phyloP scores from a whole-genome alignment of 23 tunicate genomes.

The Ciona savignyi region DNA sequence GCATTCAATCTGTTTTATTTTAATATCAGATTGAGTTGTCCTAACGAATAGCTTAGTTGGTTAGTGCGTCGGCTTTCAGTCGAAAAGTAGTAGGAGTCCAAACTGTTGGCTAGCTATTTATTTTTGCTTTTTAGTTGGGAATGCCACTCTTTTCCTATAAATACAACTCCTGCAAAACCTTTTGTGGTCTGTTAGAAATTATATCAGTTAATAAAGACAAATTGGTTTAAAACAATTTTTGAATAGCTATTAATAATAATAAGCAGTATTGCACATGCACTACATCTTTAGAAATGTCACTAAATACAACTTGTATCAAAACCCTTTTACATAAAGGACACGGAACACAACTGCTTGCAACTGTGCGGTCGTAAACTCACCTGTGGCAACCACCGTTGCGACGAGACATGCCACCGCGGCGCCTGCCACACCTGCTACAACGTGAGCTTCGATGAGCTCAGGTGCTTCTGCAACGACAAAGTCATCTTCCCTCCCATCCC shows the following conservation, averaged over 20 bases:
- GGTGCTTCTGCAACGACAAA: constrained; percentile 81
- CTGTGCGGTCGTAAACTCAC: constrained; percentile 71
- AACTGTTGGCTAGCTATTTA: too few relatives aligned
- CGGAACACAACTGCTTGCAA: constrained; percentile 62
- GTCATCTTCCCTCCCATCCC: constrained; percentile 89
- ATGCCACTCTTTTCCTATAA: too few relatives aligned
- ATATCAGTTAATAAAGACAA: too few relatives aligned
- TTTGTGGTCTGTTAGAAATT: too few relatives aligned
- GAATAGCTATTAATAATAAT: too few relatives aligned
- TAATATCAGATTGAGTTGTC: too few relatives aligned
- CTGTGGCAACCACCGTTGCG: constrained; percentile 79
- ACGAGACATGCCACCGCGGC: constrained; percentile 80
- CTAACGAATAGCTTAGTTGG: too few relatives aligned
- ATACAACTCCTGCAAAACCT: too few relatives aligned
- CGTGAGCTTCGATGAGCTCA: constrained; percentile 90
- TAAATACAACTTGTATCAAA: not conserved
- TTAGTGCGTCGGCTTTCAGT: too few relatives aligned
- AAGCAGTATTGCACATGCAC: too few relatives aligned
- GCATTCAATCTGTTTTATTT: not conserved
- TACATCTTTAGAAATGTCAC: not conserved
- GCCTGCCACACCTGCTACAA: constrained; percentile 76
- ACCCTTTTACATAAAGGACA: constrained; percentile 13
- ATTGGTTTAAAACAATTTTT: too few relatives aligned
- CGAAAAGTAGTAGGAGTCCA: not conserved
- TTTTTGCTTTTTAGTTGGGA: too few relatives aligned